A percentile compares a stretch with the other conserved stretches of the same genome.
Evolutionary conservation across 2,888 invertebrate genomes (phyloP).

Genomic region (Scaptomyza cyrtandrae): DNA sequence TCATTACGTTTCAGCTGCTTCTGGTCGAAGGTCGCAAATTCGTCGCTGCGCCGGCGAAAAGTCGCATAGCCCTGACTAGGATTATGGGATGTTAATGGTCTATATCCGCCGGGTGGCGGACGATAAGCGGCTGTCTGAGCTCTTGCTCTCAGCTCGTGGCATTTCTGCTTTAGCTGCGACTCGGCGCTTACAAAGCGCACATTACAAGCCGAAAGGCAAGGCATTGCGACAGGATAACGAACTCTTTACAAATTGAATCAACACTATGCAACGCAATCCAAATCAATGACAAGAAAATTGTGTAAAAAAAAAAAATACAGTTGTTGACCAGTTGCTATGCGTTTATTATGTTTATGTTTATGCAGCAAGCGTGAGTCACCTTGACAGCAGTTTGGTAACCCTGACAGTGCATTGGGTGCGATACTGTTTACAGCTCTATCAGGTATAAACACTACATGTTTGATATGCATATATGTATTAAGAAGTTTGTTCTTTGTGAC

Average conservation of each 20-base stretch:
- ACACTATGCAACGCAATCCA: conserved; percentile 7
- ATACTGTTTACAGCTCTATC: too few species aligned
- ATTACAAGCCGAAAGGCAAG: conserved; percentile 78
- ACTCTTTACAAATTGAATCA: background rate
- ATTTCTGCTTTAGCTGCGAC: conserved; percentile 55
- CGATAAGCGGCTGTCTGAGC: conserved; percentile 68
- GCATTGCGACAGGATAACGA: conserved; percentile 41
- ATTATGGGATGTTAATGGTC: conserved; percentile 49
- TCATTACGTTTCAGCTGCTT: conserved; percentile 61
- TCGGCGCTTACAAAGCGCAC: conserved; percentile 65
- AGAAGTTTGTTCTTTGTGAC: too few species aligned
- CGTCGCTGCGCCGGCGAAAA: conserved; percentile 50
- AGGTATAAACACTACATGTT: too few species aligned
- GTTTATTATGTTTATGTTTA: conserved; percentile 46
- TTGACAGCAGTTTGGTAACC: conserved; percentile 56
- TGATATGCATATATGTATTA: too few species aligned
- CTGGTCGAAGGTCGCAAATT: conserved; percentile 60
- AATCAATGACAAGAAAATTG: conserved; percentile 22
- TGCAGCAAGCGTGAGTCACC: conserved; percentile 67
- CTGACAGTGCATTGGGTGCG: conserved; percentile 15
- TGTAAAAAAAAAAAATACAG: background rate
- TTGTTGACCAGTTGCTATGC: conserved; percentile 36
- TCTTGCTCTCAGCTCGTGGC: conserved; percentile 56
- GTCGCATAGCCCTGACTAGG: conserved; percentile 11
- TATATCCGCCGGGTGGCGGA: conserved; percentile 48